Evolutionary conservation across 2,888 invertebrate species (phyloP).

Genomic region (Acanthosepion pharaonis): DNA sequence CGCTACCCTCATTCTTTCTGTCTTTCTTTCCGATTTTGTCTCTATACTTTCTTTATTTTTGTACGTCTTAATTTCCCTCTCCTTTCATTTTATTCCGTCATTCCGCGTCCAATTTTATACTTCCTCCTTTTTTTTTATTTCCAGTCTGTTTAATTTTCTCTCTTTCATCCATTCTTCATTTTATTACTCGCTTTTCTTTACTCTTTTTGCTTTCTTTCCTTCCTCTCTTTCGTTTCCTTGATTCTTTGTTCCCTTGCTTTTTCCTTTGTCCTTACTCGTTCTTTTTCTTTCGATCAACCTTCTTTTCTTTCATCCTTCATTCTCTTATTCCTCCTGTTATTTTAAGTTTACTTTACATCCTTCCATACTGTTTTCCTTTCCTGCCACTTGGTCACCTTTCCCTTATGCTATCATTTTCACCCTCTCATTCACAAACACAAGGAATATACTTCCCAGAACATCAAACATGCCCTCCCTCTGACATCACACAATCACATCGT

Average conservation of each 20-base stretch:
- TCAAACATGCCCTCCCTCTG: neutral
- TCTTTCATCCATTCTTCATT: neutral
- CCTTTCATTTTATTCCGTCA: no score
- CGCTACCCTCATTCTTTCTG: no score
- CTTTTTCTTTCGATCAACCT: neutral
- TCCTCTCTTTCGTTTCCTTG: neutral
- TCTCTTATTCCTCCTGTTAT: neutral
- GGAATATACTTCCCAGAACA: neutral
- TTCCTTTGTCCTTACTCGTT: no score
- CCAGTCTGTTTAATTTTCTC: rapidly evolving
- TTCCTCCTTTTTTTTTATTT: neutral
- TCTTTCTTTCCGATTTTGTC: no score
- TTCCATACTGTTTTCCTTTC: neutral
- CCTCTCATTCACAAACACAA: neutral
- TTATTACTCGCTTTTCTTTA: neutral
- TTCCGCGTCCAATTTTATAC: no score
- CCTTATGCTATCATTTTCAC: neutral
- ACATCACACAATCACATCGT: neutral
- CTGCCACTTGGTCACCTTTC: neutral
- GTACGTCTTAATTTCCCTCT: neutral
- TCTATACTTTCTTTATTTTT: no score
- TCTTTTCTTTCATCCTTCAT: neutral
- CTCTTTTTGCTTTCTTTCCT: neutral
- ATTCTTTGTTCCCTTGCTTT: no score
- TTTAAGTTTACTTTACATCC: neutral